Base-by-base conservation (phyloP, 2,888 invertebrate species). In the Tuberolachnus salignus region DNA sequence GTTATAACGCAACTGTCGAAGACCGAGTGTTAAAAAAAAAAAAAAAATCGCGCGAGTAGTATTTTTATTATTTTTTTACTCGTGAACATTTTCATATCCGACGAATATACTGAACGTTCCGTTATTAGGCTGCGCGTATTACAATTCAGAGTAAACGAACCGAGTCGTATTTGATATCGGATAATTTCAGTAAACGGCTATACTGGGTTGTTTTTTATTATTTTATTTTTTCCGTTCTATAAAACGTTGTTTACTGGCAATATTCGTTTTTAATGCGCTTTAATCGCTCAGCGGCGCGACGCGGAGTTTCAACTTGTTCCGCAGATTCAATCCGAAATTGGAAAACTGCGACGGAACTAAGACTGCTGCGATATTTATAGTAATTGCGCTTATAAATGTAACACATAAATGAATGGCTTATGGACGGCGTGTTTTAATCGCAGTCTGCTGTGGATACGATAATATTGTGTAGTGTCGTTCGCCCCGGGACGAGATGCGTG, bases 201-300 rank as follows among this genome's bases (percentile, higher is more conserved):
- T 42, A 53, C 53, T 34, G 49, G n/a, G n/a, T 34, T 34, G 14
- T 69, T 14, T 69, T n/a, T 53, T 10, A 16, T 11, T 67, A 11
- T 55, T 14, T 64, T 19, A n/a, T 63, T 3, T 34, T 59, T 34
- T 53, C 6, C 26, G 19, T 69, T 53, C 26, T 42, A 53, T 53
- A 19, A 55, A 55, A n/a, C n/a, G n/a, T 42, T 55, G 70, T 70
- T 57, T 70, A 57, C 55, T 23, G n/a, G 19, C 55, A 34, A 42
- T 16, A 70, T 16, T 14, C 4, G 16, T 57, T 57, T 57, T 57
- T 57, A 23, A 11, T 57, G 51, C 21, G 23, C 19, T 69, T 53
- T 53, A 69, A 69, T 69, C 42, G 14, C 34, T 19, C 34, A 34
- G 34, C 34, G 6, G 34, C 34, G 6, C 34, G 34, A 34, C 19